These are phyloP conservation scores for Diploscapter pachys DNA, from an alignment of 1,140 invertebrate species.

Conservation along the genomic window DNA sequence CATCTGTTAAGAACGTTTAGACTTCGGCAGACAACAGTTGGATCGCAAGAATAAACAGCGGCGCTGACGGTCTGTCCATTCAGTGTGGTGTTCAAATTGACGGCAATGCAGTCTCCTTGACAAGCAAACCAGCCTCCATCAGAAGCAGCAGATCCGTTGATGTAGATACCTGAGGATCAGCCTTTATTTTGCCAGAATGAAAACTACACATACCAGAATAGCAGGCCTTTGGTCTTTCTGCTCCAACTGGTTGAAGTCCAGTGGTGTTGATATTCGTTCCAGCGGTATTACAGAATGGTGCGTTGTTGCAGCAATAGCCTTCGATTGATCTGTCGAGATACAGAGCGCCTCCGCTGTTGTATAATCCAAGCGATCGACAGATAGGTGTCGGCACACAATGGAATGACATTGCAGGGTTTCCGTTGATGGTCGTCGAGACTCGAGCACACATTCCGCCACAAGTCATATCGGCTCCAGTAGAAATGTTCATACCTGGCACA, in stretches of 20 bases:
- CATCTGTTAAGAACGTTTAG: conserved; percentile 30
- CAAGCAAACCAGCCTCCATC: conserved; percentile 23
- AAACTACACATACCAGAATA: conserved; percentile 16
- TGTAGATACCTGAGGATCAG: conserved; percentile 29
- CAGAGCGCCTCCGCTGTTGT: conserved; percentile 17
- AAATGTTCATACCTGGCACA: conserved; percentile 5
- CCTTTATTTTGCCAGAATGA: not conserved
- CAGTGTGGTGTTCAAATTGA: conserved; percentile 19
- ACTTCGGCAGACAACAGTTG: conserved; percentile 22
- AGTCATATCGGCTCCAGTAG: conserved; percentile 17
- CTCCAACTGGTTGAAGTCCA: conserved; percentile 12
- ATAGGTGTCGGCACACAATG: conserved; percentile 27
- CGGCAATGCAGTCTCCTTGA: conserved; percentile 21
- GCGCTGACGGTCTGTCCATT: conserved; percentile 4
- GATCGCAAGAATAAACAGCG: conserved; percentile 35
- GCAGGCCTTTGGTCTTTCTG: conserved; percentile 26
- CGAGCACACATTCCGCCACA: conserved; percentile 33
- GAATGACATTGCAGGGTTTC: conserved; percentile 17
- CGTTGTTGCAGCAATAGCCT: conserved; percentile 18
- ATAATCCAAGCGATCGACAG: conserved; percentile 22
- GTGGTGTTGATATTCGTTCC: conserved; percentile 8
- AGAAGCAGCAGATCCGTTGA: conserved; percentile 13
- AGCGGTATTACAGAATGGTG: conserved; percentile 21
- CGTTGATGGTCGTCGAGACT: conserved; percentile 12
- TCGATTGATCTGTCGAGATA: conserved; percentile 5